Evolutionary conservation across 2,797 vertebrate genomes (phyloP), one percentile per base, ranked within the genome.

Genomic region (Manis crassicaudata): DNA sequence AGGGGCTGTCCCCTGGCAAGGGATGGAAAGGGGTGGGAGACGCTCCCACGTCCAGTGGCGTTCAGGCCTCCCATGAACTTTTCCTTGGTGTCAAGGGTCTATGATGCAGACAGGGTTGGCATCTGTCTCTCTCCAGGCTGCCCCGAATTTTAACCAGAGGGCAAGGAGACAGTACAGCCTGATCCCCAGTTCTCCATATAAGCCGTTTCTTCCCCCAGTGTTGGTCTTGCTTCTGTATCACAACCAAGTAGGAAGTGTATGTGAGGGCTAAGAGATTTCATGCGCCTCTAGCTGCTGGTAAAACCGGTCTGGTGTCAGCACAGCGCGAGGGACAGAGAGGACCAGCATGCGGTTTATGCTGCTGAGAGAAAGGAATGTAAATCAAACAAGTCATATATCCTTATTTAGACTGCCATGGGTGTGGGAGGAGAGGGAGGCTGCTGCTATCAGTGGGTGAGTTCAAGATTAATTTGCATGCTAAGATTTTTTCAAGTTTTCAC

Each of bases 351-450:
- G 6, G 1, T 43, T 63, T 29, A 25, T 2, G 1, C 21, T 25
- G 2, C 40, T 35, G 9, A 9, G 17, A 88, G 37, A 60, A 84
- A 77, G 32, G 50, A 37, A 40, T 7, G 6, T 20, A 43, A 35
- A 7, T 1, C 14, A 16, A 62, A 81, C 3, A 70, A 16, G 62
- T 52, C 16, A 12, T 0, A 2, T 62, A 12, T 20, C 7, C n/a
- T 60, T 32, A 18, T 2, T 3, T 67, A 60, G 63, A 65, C 23
- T 23, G 29, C 12, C 8, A 0, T 9, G 3, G 21, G 23, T 14
- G 1, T 6, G 6, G 7, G 8, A 54, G 9, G 12, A 10, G 1
- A 10, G 1, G 3, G 27, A 35, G 5, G 0, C 46, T 75, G 1
- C 35, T 9, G 18, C 4, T 14, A 8, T 75, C 7, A 2, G 16